Base-by-base conservation (phyloP, 2,797 vertebrate genomes). In the Mus spretus region DNA sequence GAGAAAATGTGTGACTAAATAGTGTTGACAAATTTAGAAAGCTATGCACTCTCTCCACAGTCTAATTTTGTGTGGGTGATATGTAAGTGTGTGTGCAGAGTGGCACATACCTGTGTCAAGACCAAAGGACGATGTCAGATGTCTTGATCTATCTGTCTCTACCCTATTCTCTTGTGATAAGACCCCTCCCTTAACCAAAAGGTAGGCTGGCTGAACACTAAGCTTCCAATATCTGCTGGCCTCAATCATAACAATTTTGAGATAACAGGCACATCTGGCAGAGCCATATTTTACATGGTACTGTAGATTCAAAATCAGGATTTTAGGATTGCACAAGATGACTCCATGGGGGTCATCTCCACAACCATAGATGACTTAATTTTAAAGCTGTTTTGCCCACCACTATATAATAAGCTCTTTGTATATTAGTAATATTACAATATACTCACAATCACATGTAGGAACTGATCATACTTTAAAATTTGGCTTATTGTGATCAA, bases 401-500 rank as follows among this genome's bases (percentile, higher is more conserved):
- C 14, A 17, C 6, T 14, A 14, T 26, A 59, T 57, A 95, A 65
- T 31, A 92, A 89, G 86, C 9, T 8, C 3, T 40, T 4, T 22
- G 37, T 9, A 9, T 34, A 86, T 50, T 80, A 85, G 40, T 9
- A 79, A 15, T 57, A n/a, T 84, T 67, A n/a, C 0, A 40, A 1
- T 15, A 37, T 2, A 61, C 2, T 37, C 31, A 15, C 6, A 93
- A 28, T 17, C 26, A 11, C 20, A 79, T 2, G 31, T 24, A 95
- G 90, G 34, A 57, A 91, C 15, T 91, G 89, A 93, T 91, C 77
- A n/a, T 70, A 90, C 37, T 93, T 88, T 77, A 95, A 79, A 31
- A 96, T 93, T 97, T 88, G 93, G 34, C 44, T 70, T 94, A 61
- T 93, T 96, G 31, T 78, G 24, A 40, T 84, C 37, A 92, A 72